phyloP scores from a whole-genome alignment of 1,140 invertebrate genomes.

The Drosophila kepulauana region DNA sequence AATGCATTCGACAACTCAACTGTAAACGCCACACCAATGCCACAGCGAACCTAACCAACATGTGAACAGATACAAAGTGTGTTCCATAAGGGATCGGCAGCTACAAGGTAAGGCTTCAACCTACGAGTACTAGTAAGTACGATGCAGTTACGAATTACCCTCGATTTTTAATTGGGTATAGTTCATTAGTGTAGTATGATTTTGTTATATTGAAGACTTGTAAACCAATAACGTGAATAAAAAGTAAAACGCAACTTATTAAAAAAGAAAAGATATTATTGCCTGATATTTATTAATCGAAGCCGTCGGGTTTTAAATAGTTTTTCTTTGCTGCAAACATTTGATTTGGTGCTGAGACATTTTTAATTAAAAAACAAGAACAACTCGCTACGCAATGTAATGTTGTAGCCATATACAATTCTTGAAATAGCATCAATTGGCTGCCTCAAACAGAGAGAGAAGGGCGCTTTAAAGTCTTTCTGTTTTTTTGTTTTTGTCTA shows the following conservation, averaged over 20 bases:
- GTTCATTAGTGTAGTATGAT: too few relatives aligned
- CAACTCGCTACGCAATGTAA: conserved; percentile 12
- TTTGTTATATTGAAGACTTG: too few relatives aligned
- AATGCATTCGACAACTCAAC: conserved; percentile 45
- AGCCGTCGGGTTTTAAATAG: not conserved
- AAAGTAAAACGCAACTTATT: too few relatives aligned
- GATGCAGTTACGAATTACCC: too few relatives aligned
- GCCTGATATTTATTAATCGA: too few relatives aligned
- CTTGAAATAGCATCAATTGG: conserved; percentile 51
- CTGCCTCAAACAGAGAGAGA: not conserved
- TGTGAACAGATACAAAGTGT: conserved; percentile 25
- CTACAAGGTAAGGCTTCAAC: not conserved
- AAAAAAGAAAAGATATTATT: too few relatives aligned
- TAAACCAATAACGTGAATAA: too few relatives aligned
- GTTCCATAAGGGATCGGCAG: conserved; percentile 11
- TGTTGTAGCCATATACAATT: conserved; percentile 16
- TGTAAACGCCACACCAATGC: conserved; percentile 30
- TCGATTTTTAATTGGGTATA: too few relatives aligned
- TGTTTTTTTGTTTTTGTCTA: too few relatives aligned
- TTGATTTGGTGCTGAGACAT: not conserved
- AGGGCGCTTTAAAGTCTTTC: conserved; percentile 6
- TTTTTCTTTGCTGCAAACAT: conserved; percentile 15
- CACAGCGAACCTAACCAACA: conserved; percentile 15
- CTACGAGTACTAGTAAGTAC: not conserved
- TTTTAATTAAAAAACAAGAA: conserved; percentile 54